Percentiles rank a stretch among this genome's conserved stretches.
Evolutionary conservation across 2,113 vertebrate species (phyloP).

Genomic region (Strigops habroptila): DNA sequence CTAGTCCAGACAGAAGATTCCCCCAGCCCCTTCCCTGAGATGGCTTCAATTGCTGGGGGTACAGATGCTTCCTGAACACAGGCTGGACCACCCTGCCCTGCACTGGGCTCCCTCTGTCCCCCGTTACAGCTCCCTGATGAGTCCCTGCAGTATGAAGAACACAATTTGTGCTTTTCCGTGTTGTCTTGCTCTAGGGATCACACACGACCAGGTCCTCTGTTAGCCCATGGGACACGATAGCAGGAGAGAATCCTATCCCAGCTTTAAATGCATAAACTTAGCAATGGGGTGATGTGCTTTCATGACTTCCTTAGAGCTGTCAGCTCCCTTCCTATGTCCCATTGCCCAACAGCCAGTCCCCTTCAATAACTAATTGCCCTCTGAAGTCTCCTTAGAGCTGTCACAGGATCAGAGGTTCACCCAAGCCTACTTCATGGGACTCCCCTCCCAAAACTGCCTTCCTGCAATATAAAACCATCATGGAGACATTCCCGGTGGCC

Average conservation of each 20-base stretch:
- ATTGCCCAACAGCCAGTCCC: neutral
- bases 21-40: accelerated
- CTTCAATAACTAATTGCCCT: neutral
- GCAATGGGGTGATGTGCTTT: accelerated
- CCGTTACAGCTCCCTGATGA: neutral
- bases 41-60: neutral
- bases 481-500: neutral
- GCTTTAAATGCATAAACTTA: neutral
- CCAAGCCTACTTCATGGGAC: neutral
- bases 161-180: neutral
- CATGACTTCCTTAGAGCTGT: neutral
- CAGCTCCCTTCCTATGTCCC: neutral
- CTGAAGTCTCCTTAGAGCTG: neutral
- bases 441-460: neutral
- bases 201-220: accelerated
- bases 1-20: neutral
- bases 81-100: neutral
- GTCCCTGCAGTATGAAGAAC: neutral
- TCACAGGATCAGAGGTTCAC: accelerated
- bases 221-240: neutral
- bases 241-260: neutral
- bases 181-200: neutral
- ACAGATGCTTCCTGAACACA: neutral
- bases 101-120: neutral
- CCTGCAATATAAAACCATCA: neutral